Evolutionary conservation across 2,797 vertebrate species (phyloP).

Genomic region (Gallinago solitaria): DNA sequence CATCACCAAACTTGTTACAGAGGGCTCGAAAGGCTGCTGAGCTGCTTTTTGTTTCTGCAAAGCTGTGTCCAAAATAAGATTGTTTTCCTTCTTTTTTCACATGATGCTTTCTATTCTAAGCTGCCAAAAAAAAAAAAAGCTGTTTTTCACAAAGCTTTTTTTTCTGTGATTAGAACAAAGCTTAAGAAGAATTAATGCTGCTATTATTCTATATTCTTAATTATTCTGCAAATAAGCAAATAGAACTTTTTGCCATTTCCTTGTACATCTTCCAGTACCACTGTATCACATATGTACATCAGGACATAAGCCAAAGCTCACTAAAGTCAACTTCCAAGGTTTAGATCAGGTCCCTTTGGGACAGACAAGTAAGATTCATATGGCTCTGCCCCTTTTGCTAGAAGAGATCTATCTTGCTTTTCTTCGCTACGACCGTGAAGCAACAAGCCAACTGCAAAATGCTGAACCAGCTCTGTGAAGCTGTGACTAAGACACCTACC

Average conservation of each 20-base stretch:
- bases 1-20: background rate
- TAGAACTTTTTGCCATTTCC: background rate
- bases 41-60: background rate
- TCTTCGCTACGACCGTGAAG: background rate
- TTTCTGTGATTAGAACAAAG: background rate
- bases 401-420: background rate
- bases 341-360: background rate
- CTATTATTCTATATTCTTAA: background rate
- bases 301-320: background rate
- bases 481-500: constrained; percentile 72
- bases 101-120: background rate
- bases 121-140: background rate
- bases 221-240: background rate
- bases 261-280: background rate
- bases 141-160: background rate
- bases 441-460: constrained; percentile 11
- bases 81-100: background rate
- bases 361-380: background rate
- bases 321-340: background rate
- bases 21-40: background rate
- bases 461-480: constrained; percentile 55
- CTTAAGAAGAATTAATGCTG: background rate
- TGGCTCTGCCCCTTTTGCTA: background rate
- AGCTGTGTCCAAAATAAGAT: background rate
- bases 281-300: background rate